Evolutionary conservation across 2,888 invertebrate genomes (phyloP).

Genomic region (Cephus nigrinus): DNA sequence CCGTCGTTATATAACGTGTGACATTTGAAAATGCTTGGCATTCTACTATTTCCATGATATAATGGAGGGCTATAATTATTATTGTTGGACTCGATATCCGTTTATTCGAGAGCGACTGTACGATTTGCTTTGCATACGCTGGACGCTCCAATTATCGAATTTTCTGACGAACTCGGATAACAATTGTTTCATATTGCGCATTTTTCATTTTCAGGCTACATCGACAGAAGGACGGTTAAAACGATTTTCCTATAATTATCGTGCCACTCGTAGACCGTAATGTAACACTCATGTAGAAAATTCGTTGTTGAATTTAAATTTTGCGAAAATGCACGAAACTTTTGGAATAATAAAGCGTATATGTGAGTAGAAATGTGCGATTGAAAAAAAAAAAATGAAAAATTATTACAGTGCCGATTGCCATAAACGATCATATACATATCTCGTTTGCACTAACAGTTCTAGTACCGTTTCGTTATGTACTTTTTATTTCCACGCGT

Average conservation of each 20-base stretch:
- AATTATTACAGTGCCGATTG: neutral
- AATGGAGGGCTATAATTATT: neutral
- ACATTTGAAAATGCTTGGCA: neutral
- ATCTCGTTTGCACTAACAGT: neutral
- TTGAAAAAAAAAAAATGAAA: neutral
- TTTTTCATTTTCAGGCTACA: neutral
- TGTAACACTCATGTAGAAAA: neutral
- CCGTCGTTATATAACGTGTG: neutral
- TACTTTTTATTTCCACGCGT: neutral
- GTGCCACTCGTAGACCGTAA: neutral
- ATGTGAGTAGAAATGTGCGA: neutral
- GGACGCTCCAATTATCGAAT: neutral
- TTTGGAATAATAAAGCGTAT: neutral
- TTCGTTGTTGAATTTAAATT: neutral
- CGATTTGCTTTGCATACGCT: neutral
- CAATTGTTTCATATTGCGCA: neutral
- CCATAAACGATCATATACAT: neutral
- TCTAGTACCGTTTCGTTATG: neutral
- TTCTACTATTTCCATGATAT: neutral
- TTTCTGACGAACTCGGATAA: neutral
- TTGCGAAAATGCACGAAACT: neutral
- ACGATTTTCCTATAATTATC: constrained; percentile 31
- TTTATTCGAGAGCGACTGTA: neutral
- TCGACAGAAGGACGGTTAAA: constrained; percentile 25
- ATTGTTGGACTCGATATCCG: neutral